phyloP scores from a whole-genome alignment of 2,888 invertebrate species.

The Brenthis daphne region DNA sequence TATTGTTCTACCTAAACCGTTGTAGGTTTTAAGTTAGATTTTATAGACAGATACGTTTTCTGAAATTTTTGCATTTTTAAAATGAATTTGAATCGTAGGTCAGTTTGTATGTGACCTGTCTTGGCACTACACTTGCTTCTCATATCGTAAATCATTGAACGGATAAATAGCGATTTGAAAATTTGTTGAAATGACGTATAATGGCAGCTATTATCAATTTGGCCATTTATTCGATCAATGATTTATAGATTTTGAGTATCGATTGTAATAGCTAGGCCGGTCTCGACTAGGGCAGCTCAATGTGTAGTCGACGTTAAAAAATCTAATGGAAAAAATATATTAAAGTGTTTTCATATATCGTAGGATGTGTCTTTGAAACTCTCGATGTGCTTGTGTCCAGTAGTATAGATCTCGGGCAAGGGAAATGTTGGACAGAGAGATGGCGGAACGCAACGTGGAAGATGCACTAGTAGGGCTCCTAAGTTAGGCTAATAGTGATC shows the following conservation, averaged over 20 bases:
- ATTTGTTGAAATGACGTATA: not conserved
- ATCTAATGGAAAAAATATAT: constrained; percentile 52
- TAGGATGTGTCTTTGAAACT: constrained; percentile 79
- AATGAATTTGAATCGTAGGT: constrained; percentile 40
- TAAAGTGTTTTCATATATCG: constrained; percentile 70
- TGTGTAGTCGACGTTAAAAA: constrained; percentile 68
- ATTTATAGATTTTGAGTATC: constrained; percentile 19
- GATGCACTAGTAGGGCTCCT: constrained; percentile 75
- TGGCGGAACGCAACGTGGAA: constrained; percentile 50
- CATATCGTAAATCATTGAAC: not conserved
- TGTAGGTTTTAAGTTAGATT: constrained; percentile 62
- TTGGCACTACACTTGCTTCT: constrained; percentile 6
- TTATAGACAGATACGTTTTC: constrained; percentile 57
- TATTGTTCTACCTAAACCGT: constrained; percentile 49
- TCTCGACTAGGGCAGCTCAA: constrained; percentile 78
- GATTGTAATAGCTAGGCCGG: constrained; percentile 42
- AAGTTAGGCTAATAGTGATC: constrained; percentile 70
- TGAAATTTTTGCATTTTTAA: constrained; percentile 42
- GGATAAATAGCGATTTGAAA: not conserved
- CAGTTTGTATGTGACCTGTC: constrained; percentile 38
- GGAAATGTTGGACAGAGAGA: constrained; percentile 22
- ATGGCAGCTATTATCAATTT: not conserved
- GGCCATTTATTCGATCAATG: not conserved
- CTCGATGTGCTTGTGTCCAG: constrained; percentile 79
- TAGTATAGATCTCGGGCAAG: constrained; percentile 64